phyloP scores from a whole-genome alignment of 2,113 vertebrate species.

The Romanogobio albipinnatus region DNA sequence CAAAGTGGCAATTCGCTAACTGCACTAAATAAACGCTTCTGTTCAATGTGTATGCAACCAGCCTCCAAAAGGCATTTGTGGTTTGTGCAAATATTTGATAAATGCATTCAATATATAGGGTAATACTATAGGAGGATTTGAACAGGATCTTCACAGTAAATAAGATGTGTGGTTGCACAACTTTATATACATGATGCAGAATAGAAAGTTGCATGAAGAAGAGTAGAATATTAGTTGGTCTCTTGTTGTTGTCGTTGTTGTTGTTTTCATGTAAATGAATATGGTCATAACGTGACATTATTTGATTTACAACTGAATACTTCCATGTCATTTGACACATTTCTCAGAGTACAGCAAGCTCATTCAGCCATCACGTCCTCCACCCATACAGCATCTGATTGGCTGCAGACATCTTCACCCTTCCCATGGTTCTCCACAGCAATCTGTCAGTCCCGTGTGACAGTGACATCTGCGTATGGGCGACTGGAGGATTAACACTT shows the following conservation, averaged over 20 bases:
- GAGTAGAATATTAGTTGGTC: background rate
- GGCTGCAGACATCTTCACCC: slow-evolving; percentile 75
- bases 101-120: background rate
- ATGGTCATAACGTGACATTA: background rate
- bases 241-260: background rate
- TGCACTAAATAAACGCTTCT: background rate
- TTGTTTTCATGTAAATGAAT: background rate
- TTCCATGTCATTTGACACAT: background rate
- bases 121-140: background rate
- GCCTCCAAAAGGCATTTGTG: background rate
- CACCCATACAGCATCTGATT: slow-evolving; percentile 66
- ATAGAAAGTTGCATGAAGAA: background rate
- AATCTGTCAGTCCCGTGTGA: slow-evolving; percentile 74
- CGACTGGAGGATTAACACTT: slow-evolving; percentile 76
- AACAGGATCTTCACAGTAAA: background rate
- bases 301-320: background rate
- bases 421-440: slow-evolving; percentile 68
- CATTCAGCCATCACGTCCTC: background rate
- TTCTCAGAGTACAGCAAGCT: slow-evolving; percentile 7
- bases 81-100: background rate
- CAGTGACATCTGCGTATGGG: slow-evolving; percentile 79
- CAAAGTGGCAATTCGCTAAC: background rate
- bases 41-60: background rate
- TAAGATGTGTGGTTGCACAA: background rate
- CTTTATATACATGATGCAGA: background rate